Evolutionary conservation across 2,113 vertebrate species (phyloP), one percentile per base, ranked within the genome.

Genomic region (Monopterus albus): DNA sequence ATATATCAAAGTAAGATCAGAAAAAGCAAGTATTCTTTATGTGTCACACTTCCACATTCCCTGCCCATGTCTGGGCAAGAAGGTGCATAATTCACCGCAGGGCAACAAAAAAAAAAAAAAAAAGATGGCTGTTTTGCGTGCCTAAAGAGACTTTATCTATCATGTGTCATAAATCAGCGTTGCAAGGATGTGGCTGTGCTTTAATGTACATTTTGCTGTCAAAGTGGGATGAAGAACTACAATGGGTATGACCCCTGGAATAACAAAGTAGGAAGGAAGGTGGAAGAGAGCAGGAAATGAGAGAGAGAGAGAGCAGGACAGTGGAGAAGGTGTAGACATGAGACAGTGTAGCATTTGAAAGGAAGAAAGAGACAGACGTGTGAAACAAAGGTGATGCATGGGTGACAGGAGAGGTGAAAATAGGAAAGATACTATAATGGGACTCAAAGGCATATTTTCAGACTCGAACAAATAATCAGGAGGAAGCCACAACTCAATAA

Each of bases 121-220:
- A n/a, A n/a, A n/a, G 76, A 81, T 51, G 43, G 57, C 65, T 67
- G 65, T 75, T 47, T 40, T 21, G 15, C 29, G 17, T 58, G 64
- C 46, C 43, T 51, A 52, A 67, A 81, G 81, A 83, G 58, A 64
- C 74, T 72, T 84, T 59, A 84, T 86, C 81, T 72, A 63, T 83
- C 80, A 62, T 72, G 69, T 36, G 59, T 43, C 61, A 78, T 83
- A 45, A 78, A 84, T 86, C 81, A 73, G 42, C 11, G 17, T 51
- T 1, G 65, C 9, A 15, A 59, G 50, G 73, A 73, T 64, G 52
- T 26, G 43, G 63, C 52, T 35, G 51, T 14, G 57, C 76, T 73
- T 83, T 71, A 81, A 81, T 83, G 78, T 72, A 59, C 68, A 58
- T 59, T 66, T 72, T 35, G 26, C 75, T 85, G 78, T 76, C 59